Percentiles rank a stretch among this genome's conserved stretches.
Conservation (phyloP, 2,113 vertebrate species). For the Ctenomys sociabilis region DNA sequence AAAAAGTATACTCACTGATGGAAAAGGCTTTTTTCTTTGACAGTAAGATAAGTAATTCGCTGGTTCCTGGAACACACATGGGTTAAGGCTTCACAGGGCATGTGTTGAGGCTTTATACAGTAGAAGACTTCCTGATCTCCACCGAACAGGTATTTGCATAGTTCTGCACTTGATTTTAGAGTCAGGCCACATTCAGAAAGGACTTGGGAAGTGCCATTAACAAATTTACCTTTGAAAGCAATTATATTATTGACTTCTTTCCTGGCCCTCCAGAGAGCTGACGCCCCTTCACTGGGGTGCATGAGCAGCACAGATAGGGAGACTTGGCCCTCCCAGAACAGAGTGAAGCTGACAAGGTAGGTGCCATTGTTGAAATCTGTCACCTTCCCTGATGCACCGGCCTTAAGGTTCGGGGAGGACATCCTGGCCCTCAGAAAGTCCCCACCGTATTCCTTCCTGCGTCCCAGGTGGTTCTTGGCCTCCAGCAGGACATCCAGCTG, state of each 20-base stretch:
- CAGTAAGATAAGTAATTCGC: conserved; percentile 55
- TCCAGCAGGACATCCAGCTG: conserved; percentile 56
- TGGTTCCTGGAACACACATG: not conserved
- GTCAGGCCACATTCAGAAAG: conserved; percentile 65
- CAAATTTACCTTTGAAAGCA: conserved; percentile 5
- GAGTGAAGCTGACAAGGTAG: conserved; percentile 24
- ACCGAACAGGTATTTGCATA: conserved; percentile 65
- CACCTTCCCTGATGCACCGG: conserved; percentile 25
- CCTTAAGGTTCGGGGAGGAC: not conserved
- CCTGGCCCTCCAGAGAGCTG: conserved; percentile 28
- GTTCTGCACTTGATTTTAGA: not conserved
- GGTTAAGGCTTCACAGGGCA: conserved; percentile 65
- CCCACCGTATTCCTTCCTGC: conserved; percentile 67
- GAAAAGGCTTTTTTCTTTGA: conserved; percentile 63
- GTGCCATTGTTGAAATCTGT: conserved; percentile 34
- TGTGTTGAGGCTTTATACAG: conserved; percentile 61
- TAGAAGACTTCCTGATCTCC: conserved; percentile 72
- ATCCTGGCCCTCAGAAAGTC: conserved; percentile 41
- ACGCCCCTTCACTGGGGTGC: conserved; percentile 14
- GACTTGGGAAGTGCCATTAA: not conserved
- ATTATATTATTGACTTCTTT: not conserved
- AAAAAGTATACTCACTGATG: conserved; percentile 46
- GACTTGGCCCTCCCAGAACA: conserved; percentile 16
- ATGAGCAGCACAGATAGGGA: conserved; percentile 22
- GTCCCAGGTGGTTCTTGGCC: conserved; percentile 36